Conservation (phyloP, 2,797 vertebrate genomes). For the Cryptoblepharus egeriae region DNA sequence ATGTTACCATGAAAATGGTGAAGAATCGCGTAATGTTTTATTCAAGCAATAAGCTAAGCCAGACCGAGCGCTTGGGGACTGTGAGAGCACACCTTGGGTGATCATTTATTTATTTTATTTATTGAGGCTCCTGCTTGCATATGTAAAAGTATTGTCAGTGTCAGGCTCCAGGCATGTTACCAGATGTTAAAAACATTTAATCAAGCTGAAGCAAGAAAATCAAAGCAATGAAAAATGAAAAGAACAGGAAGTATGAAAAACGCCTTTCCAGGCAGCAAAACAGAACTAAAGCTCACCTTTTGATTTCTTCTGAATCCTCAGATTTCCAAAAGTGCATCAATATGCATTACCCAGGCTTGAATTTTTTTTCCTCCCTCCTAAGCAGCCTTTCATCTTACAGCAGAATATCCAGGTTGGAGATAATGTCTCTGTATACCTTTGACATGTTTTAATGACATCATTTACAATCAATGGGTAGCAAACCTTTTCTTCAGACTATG, state of each 20-base stretch:
- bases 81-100: background rate
- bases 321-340: background rate
- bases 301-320: background rate
- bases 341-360: background rate
- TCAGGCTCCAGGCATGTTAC: background rate
- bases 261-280: background rate
- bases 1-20: conserved; percentile 7
- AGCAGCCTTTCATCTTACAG: too few relatives aligned
- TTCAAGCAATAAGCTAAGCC: conserved; percentile 15
- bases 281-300: background rate
- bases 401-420: too few relatives aligned
- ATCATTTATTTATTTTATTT: conserved; percentile 1
- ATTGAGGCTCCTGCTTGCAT: background rate
- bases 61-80: background rate
- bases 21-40: background rate
- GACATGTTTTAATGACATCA: too few relatives aligned
- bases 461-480: too few relatives aligned
- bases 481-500: too few relatives aligned
- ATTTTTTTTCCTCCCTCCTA: background rate
- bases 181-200: background rate
- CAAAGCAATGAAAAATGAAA: background rate
- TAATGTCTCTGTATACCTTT: too few relatives aligned
- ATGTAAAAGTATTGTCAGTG: background rate
- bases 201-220: conserved; percentile 12
- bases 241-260: background rate